Base-by-base conservation (phyloP, 2,113 vertebrate genomes). In the Lepus americanus region DNA sequence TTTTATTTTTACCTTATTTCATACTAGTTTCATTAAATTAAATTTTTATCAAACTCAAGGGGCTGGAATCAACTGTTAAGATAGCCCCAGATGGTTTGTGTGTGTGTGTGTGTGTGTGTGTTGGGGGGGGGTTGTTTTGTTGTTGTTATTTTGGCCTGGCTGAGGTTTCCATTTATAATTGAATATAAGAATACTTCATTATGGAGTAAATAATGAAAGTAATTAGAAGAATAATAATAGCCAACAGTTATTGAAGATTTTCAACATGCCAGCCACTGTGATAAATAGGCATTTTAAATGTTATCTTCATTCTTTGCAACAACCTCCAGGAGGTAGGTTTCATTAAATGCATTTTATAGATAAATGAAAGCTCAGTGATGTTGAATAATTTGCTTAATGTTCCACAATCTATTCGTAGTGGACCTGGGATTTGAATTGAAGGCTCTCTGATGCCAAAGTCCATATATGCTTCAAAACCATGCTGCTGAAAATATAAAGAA, bases 161-260 rank as follows among this genome's bases (percentile, higher is more conserved):
- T 77, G 33, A 81, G 3, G 19, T 94, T 85, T 91, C 74, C 20
- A 11, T 92, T 69, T 89, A 33, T 74, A 86, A 73, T 63, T 86
- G 11, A 94, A 91, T 36, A 95, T 17, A 85, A 74, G 51, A 88
- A n/a, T 90, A 88, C 16, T 29, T 90, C n/a, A 84, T 95, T 94
- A 76, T 87, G 27, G 55, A 92, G 67, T 94, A 93, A 92, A 49
- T 55, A 61, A 83, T 94, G 89, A 55, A 23, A 61, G 64, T 83
- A 64, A 66, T 86, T 94, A 61, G 69, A 95, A 84, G 11, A 77
- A 81, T 39, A 86, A 78, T 59, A 87, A 59, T 59, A 89, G 77
- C 19, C 90, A 63, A 25, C 13, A 59, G 73, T 88, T 89, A n/a
- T 59, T 88, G 66, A 94, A 67, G 44, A 84, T 86, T 96, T 92